phyloP scores from a whole-genome alignment of 2,888 invertebrate genomes.

The Agonum fuliginosum region DNA sequence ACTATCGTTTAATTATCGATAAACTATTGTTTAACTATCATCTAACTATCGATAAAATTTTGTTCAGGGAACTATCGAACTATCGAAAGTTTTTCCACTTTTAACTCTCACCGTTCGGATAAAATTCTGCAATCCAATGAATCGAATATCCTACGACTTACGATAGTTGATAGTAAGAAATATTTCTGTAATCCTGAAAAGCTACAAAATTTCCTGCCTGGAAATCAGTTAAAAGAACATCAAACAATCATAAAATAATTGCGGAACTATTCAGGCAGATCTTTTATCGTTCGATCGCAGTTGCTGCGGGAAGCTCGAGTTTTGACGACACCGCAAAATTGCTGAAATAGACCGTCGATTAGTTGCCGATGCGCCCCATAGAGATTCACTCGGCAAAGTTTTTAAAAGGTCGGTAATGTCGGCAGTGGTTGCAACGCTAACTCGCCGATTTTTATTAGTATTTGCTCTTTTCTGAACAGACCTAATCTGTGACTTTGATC shows the following conservation, averaged over 20 bases:
- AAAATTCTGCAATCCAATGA: too few relatives aligned
- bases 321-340: conserved; percentile 44
- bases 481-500: conserved; percentile 53
- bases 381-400: conserved; percentile 30
- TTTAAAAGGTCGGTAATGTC: conserved; percentile 35
- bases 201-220: not conserved
- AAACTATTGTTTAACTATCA: too few relatives aligned
- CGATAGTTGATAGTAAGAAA: too few relatives aligned
- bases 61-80: too few relatives aligned
- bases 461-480: conserved; percentile 51
- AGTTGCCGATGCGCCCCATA: conserved; percentile 22
- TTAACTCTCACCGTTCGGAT: too few relatives aligned
- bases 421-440: conserved; percentile 16
- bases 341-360: conserved; percentile 33
- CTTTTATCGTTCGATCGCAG: not conserved
- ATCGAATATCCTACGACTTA: too few relatives aligned
- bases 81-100: too few relatives aligned
- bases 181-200: not conserved
- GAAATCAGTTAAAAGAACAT: conserved; percentile 41
- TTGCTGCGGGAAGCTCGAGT: not conserved
- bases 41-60: too few relatives aligned
- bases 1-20: too few relatives aligned
- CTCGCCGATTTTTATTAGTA: conserved; percentile 52
- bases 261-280: not conserved
- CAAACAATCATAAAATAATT: conserved; percentile 39